These are phyloP conservation scores for Polydrusus pterygomalis DNA, from an alignment of 2,888 invertebrate genomes.

Conservation along the genomic window DNA sequence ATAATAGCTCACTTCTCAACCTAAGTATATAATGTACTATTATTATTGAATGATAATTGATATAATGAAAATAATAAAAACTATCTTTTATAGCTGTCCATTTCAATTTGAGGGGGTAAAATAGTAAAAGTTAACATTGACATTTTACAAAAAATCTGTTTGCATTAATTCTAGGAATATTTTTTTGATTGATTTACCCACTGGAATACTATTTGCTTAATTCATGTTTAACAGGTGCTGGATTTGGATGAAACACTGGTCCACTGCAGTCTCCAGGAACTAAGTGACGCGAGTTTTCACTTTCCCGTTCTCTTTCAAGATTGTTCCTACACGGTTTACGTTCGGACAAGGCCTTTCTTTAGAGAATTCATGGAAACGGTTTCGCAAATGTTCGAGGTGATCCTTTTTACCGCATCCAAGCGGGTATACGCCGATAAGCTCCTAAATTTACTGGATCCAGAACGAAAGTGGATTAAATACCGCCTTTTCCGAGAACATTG, in stretches of 20 bases:
- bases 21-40: too few species aligned
- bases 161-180: too few species aligned
- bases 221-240: slow-evolving; percentile 75
- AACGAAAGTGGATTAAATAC: slow-evolving; percentile 91
- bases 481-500: slow-evolving; percentile 97
- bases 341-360: slow-evolving; percentile 93
- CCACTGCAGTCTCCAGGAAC: slow-evolving; percentile 93
- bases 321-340: slow-evolving; percentile 88
- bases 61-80: too few species aligned
- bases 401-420: slow-evolving; percentile 96
- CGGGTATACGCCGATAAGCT: slow-evolving; percentile 95
- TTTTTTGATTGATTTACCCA: too few species aligned
- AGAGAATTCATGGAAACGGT: slow-evolving; percentile 92
- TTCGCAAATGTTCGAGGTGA: slow-evolving; percentile 87
- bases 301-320: slow-evolving; percentile 96
- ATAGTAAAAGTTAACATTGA: too few species aligned
- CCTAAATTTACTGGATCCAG: slow-evolving; percentile 92
- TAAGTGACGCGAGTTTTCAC: slow-evolving; percentile 93
- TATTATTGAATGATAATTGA: too few species aligned
- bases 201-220: too few species aligned
- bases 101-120: too few species aligned
- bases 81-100: too few species aligned
- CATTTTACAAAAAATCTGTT: too few species aligned
- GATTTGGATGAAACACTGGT: slow-evolving; percentile 94
- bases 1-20: too few species aligned